Evolutionary conservation across 2,113 vertebrate species (phyloP).

Genomic region (Gymnocephalus cernua): DNA sequence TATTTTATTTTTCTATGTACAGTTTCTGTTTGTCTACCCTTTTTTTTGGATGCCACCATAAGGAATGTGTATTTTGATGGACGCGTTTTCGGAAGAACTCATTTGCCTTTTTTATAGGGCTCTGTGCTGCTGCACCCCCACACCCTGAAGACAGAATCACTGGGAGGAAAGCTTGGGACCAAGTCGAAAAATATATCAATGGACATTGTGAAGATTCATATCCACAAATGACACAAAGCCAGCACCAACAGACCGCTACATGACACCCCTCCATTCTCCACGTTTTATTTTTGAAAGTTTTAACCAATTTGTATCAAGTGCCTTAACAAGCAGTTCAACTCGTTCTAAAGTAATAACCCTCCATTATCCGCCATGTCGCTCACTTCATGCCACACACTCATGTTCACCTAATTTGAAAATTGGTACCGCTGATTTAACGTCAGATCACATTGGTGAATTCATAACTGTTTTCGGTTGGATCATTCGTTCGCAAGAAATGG

Average conservation of each 20-base stretch:
- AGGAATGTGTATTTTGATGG: constrained; percentile 73
- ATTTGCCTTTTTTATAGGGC: constrained; percentile 67
- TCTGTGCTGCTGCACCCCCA: constrained; percentile 69
- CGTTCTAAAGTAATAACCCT: constrained; percentile 91
- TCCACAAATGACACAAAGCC: constrained; percentile 58
- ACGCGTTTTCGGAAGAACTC: constrained; percentile 74
- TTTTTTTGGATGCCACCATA: constrained; percentile 73
- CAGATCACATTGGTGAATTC: constrained; percentile 59
- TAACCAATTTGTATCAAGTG: constrained; percentile 99
- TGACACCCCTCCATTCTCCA: constrained; percentile 65
- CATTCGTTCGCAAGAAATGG: constrained; percentile 44
- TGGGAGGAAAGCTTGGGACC: constrained; percentile 77
- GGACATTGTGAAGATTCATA: constrained; percentile 64
- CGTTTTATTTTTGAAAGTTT: constrained; percentile 79
- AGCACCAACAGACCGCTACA: constrained; percentile 56
- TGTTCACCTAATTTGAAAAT: constrained; percentile 59
- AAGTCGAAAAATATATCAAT: constrained; percentile 48
- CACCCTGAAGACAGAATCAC: constrained; percentile 76
- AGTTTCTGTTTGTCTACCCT: constrained; percentile 71
- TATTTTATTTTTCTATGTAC: constrained; percentile 57
- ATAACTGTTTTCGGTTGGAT: constrained; percentile 47
- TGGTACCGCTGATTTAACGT: constrained; percentile 54
- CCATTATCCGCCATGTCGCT: constrained; percentile 46
- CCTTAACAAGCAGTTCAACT: constrained; percentile 97
- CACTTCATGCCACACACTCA: constrained; percentile 43